Percentiles rank a stretch among this genome's conserved stretches.
Evolutionary conservation across 1,140 invertebrate genomes (phyloP).

Genomic region (Episyrphus balteatus): DNA sequence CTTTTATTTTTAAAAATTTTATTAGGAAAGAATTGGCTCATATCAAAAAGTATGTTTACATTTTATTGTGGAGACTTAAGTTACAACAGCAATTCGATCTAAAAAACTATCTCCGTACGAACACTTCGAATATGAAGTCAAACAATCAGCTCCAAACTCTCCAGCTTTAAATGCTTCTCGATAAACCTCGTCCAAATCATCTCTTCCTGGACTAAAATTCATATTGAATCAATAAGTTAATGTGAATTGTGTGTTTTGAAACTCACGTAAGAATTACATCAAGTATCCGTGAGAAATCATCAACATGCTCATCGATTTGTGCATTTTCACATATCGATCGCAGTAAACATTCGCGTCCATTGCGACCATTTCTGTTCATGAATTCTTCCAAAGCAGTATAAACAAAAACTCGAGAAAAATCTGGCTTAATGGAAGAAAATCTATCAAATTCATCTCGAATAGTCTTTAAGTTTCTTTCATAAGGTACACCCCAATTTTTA

Average conservation of each 20-base stretch:
- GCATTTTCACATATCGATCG: conserved; percentile 34
- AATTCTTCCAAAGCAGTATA: conserved; percentile 26
- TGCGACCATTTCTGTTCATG: conserved; percentile 15
- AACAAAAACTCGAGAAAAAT: conserved; percentile 23
- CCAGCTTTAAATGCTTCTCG: no score
- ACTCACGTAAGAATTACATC: conserved; percentile 28
- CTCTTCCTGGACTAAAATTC: no score
- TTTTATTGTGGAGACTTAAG: no score
- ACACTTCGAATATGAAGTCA: no score
- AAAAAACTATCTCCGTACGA: no score
- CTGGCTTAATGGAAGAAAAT: conserved; percentile 9
- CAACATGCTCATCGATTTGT: conserved; percentile 27
- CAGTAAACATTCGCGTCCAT: conserved; percentile 20
- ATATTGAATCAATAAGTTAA: not conserved
- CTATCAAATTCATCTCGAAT: conserved; percentile 15
- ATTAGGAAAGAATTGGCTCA: no score
- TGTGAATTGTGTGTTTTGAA: no score
- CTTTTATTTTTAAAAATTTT: no score
- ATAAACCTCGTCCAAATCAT: no score
- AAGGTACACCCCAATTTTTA: conserved; percentile 10
- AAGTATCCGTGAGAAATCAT: conserved; percentile 30
- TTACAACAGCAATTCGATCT: no score
- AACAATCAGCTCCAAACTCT: no score
- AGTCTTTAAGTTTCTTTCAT: conserved; percentile 1
- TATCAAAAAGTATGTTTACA: no score